Evolutionary conservation across 2,113 vertebrate genomes (phyloP).

Genomic region (Eretmochelys imbricata): DNA sequence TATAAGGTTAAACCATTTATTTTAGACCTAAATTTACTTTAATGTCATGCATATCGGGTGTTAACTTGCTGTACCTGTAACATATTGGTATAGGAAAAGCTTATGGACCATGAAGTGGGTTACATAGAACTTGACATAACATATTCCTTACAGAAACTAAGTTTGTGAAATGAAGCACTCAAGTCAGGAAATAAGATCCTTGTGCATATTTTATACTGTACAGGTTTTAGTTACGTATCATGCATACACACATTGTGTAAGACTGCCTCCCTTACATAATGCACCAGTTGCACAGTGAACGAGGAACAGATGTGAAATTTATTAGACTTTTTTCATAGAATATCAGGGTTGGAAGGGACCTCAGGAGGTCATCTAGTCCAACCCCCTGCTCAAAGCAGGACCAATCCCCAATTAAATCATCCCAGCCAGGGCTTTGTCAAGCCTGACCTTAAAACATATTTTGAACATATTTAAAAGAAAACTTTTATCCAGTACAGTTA

Average conservation of each 20-base stretch:
- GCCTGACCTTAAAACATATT: too few relatives aligned
- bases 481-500: not conserved
- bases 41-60: not conserved
- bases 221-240: not conserved
- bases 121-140: not conserved
- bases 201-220: not conserved
- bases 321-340: not conserved
- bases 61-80: not conserved
- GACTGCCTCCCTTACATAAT: not conserved
- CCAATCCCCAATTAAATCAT: too few relatives aligned
- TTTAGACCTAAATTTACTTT: not conserved
- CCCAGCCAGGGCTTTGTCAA: too few relatives aligned
- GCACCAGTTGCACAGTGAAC: not conserved
- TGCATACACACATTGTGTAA: not conserved
- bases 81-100: rapidly evolving
- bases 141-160: not conserved
- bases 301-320: not conserved
- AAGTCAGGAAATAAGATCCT: not conserved
- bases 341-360: too few relatives aligned
- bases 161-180: not conserved
- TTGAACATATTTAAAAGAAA: not conserved
- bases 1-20: not conserved
- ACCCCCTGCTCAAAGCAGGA: too few relatives aligned
- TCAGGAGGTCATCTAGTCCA: too few relatives aligned
- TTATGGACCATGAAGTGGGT: not conserved